Evolutionary conservation across 2,797 vertebrate genomes (phyloP).

Genomic region (Tamandua tetradactyla): DNA sequence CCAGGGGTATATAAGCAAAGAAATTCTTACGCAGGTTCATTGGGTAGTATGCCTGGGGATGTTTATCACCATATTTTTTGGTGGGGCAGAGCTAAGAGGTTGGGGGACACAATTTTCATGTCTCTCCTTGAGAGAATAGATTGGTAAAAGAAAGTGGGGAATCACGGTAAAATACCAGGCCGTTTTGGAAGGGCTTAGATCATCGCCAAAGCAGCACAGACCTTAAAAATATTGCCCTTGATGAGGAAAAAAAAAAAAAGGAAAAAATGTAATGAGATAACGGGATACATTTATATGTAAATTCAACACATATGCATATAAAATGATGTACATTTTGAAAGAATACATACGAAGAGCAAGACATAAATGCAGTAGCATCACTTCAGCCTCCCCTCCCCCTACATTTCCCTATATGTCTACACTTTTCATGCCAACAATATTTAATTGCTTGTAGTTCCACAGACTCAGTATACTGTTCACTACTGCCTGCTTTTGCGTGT

Average conservation of each 20-base stretch:
- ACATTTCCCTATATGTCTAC: not conserved
- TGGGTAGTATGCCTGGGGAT: not conserved
- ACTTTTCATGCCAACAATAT: not conserved
- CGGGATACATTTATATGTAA: not conserved
- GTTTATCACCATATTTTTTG: not conserved
- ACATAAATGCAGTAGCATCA: not conserved
- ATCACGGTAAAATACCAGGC: not conserved
- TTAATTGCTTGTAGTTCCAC: not conserved
- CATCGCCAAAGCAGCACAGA: not conserved
- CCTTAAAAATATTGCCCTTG: not conserved
- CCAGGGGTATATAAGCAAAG: not conserved
- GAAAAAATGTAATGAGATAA: not conserved
- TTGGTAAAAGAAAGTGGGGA: not conserved
- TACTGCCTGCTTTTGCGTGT: not conserved
- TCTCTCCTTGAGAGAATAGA: not conserved
- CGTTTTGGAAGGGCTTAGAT: not conserved
- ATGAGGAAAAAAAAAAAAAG: not conserved
- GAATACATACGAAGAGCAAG: not conserved
- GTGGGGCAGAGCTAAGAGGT: not conserved
- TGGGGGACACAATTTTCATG: not conserved
- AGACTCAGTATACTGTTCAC: conserved; percentile 44
- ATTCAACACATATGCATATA: not conserved
- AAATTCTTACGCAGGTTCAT: not conserved
- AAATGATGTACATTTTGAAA: not conserved
- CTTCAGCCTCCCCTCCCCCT: not conserved